A percentile compares a stretch with the other conserved stretches of the same genome.
Conservation (phyloP, 2,888 invertebrate genomes). For the Chrysodeixis includens region DNA sequence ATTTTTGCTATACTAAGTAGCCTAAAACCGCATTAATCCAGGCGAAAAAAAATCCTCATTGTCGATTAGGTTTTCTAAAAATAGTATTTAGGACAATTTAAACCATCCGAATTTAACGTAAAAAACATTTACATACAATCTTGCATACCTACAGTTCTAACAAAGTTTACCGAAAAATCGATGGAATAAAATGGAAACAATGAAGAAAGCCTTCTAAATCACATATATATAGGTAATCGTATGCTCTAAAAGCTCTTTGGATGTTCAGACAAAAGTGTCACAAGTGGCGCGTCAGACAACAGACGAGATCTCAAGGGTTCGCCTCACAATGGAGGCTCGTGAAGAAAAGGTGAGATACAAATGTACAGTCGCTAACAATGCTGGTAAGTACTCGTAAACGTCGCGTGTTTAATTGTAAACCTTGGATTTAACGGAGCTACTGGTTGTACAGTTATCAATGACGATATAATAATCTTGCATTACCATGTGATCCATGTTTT, state of each 20-base stretch:
- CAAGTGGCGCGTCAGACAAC: slow-evolving; percentile 3
- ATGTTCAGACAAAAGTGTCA: not conserved
- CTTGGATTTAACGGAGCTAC: not conserved
- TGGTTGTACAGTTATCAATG: not conserved
- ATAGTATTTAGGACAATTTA: no score
- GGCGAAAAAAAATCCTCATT: no score
- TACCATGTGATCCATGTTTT: no score
- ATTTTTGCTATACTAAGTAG: no score
- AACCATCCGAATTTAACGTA: no score
- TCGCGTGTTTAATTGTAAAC: not conserved
- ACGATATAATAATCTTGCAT: not conserved
- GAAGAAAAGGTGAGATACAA: not conserved
- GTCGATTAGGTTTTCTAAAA: no score
- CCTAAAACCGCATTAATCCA: no score
- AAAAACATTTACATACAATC: no score
- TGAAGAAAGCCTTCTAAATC: not conserved
- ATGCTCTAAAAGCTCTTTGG: not conserved
- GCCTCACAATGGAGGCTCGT: not conserved
- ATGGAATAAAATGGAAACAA: not conserved
- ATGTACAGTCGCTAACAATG: not conserved
- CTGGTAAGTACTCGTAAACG: not conserved
- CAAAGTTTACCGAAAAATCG: not conserved
- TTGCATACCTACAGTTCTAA: no score
- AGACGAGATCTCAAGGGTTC: not conserved
- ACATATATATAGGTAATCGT: not conserved